These are phyloP conservation scores for Gastrophysa polygoni DNA, from an alignment of 2,888 invertebrate genomes.

Conservation along the genomic window DNA sequence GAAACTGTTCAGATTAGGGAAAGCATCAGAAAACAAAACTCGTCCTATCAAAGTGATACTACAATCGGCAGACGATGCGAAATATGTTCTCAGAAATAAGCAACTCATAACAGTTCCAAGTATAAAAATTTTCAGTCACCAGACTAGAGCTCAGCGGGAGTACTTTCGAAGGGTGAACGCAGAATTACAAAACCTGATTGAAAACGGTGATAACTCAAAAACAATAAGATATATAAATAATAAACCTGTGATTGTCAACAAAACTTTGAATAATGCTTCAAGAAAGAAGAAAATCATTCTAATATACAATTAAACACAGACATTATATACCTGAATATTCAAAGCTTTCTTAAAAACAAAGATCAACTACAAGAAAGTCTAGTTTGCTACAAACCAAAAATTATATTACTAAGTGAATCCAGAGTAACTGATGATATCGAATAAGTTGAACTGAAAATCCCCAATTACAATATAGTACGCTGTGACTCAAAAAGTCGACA, in stretches of 20 bases:
- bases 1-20: too few relatives aligned
- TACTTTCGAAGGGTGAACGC: slow-evolving; percentile 1
- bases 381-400: too few relatives aligned
- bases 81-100: neutral
- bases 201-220: too few relatives aligned
- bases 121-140: slow-evolving; percentile 2
- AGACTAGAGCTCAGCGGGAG: slow-evolving; percentile 4
- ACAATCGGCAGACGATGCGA: too few relatives aligned
- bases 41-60: neutral
- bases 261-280: neutral
- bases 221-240: too few relatives aligned
- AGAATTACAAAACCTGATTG: slow-evolving; percentile 2
- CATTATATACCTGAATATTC: too few relatives aligned
- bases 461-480: neutral
- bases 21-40: neutral
- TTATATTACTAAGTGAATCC: too few relatives aligned
- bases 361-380: too few relatives aligned
- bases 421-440: too few relatives aligned
- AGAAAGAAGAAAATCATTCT: too few relatives aligned
- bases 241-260: slow-evolving; percentile 2
- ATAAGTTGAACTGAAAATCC: neutral
- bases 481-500: slow-evolving; percentile 9
- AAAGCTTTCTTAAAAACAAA: too few relatives aligned
- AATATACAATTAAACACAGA: too few relatives aligned
- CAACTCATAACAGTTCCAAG: neutral